These are phyloP conservation scores for Amphiprion ocellaris DNA, from an alignment of 2,113 vertebrate genomes.

Conservation along the genomic window DNA sequence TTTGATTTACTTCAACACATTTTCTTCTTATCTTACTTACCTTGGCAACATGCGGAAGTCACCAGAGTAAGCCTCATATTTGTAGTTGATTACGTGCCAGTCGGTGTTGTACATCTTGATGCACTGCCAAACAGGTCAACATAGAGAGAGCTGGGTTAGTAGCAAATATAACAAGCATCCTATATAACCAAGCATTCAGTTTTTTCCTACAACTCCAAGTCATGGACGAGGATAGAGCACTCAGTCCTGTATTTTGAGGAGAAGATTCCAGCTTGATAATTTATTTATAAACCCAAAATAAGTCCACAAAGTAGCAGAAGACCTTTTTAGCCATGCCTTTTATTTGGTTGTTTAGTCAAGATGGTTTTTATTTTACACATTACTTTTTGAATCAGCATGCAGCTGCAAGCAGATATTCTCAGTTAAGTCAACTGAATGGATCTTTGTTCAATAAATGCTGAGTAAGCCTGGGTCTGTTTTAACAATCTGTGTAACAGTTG, in stretches of 20 bases:
- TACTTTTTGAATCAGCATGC: slow-evolving; percentile 8
- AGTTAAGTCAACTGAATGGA: slow-evolving; percentile 27
- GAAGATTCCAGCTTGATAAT: background rate
- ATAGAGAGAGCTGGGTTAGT: slow-evolving; percentile 61
- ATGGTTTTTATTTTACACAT: background rate
- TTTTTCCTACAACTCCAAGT: slow-evolving; percentile 5
- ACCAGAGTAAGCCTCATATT: slow-evolving; percentile 96
- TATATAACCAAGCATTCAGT: background rate
- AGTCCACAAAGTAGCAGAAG: background rate
- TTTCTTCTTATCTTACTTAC: slow-evolving; percentile 80
- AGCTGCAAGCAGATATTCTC: slow-evolving; percentile 28
- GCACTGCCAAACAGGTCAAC: slow-evolving; percentile 87
- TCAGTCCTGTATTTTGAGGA: background rate
- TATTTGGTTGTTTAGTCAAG: background rate
- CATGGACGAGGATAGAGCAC: background rate
- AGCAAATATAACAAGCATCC: background rate
- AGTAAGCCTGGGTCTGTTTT: slow-evolving; percentile 37
- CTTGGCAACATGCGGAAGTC: slow-evolving; percentile 96
- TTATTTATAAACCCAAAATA: slow-evolving; percentile 5
- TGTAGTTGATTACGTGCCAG: slow-evolving; percentile 96
- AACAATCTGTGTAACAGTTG: slow-evolving; percentile 28
- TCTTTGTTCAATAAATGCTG: slow-evolving; percentile 41
- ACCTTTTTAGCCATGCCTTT: background rate
- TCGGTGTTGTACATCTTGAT: slow-evolving; percentile 97
- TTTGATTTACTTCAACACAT: background rate